Conservation (phyloP, 2,797 vertebrate species). For the Euphonia xanthogaster region DNA sequence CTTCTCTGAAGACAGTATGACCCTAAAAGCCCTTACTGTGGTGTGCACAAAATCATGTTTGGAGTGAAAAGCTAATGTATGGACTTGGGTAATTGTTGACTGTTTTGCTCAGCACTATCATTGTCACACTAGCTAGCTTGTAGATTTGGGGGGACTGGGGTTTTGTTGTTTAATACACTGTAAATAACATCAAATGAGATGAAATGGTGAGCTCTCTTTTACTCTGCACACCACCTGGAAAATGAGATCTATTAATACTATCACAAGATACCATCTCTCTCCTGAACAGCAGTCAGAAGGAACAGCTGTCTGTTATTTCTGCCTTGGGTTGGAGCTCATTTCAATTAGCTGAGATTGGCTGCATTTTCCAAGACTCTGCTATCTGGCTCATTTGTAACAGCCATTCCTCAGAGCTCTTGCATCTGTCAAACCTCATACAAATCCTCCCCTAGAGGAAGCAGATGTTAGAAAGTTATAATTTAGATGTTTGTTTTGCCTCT, state of each 20-base stretch:
- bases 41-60: not conserved
- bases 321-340: slow-evolving; percentile 45
- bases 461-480: slow-evolving; percentile 76
- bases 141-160: not conserved
- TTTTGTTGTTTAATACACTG: not conserved
- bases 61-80: not conserved
- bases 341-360: slow-evolving; percentile 46
- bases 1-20: not conserved
- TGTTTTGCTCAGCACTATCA: not conserved
- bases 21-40: not conserved
- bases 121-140: not conserved
- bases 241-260: slow-evolving; percentile 23
- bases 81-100: not conserved
- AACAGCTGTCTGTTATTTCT: slow-evolving; percentile 66
- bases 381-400: slow-evolving; percentile 58
- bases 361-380: slow-evolving; percentile 38
- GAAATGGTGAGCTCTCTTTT: not conserved
- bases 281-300: slow-evolving; percentile 36
- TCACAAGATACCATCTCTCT: slow-evolving; percentile 34
- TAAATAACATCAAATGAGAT: slow-evolving; percentile 11
- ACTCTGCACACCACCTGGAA: not conserved
- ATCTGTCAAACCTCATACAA: slow-evolving; percentile 73
- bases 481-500: slow-evolving; percentile 73
- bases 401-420: slow-evolving; percentile 57
- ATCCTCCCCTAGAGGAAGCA: slow-evolving; percentile 72